Percentiles rank a stretch among this genome's conserved stretches.
Evolutionary conservation across 2,797 vertebrate species (phyloP).

Genomic region (Xenops minutus): DNA sequence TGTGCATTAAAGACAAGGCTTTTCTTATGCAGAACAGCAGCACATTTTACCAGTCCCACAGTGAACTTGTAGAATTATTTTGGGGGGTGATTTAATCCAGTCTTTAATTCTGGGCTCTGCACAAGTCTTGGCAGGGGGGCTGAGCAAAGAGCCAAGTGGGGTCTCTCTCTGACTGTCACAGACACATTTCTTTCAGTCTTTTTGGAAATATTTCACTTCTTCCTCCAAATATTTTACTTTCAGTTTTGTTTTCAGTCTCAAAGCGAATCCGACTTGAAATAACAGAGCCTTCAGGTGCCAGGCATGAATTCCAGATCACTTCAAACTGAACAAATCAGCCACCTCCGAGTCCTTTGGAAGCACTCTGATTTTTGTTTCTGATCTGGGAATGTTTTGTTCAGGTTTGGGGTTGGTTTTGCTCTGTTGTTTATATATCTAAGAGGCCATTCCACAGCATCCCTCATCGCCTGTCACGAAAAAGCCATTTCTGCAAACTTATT

Average conservation of each 20-base stretch:
- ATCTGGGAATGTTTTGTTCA: not conserved
- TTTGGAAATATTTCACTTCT: not conserved
- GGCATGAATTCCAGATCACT: not conserved
- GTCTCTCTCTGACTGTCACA: not conserved
- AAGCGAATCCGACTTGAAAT: not conserved
- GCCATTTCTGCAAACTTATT: not conserved
- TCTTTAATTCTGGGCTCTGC: not conserved
- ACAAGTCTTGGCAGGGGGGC: not conserved
- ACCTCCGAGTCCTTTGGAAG: not conserved
- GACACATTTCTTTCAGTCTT: not conserved
- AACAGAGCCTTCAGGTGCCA: not conserved
- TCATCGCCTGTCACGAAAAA: not conserved
- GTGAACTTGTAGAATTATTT: not conserved
- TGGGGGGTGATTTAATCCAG: slow-evolving; percentile 6
- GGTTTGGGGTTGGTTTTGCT: not conserved
- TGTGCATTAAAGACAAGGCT: not conserved
- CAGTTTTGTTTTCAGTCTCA: not conserved
- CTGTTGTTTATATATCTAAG: not conserved
- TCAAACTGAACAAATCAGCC: not conserved
- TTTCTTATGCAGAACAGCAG: slow-evolving; percentile 20
- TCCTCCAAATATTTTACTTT: not conserved
- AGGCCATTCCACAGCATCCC: not conserved
- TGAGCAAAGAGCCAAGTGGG: not conserved
- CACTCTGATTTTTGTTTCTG: not conserved
- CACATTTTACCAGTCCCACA: not conserved